Base-by-base conservation (phyloP, 2,113 vertebrate species). In the Pteropus alecto region DNA sequence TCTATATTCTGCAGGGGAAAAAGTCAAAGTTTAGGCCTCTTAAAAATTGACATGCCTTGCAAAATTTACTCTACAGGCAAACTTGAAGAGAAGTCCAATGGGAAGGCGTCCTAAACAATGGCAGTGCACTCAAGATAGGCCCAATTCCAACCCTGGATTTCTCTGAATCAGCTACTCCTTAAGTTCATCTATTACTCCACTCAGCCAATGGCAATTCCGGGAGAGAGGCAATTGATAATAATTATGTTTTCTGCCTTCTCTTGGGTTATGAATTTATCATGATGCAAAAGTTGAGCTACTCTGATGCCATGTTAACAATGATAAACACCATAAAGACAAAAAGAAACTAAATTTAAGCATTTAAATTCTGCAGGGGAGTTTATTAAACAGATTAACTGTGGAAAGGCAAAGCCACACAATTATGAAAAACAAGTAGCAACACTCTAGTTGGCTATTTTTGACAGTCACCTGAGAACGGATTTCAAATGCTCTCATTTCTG, bases 191-290 rank as follows among this genome's bases (percentile, higher is more conserved):
- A 79, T 43, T 48, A 93, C 68, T 91, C 96, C 14, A 30, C 89
- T 97, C 82, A 94, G 97, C 96, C 97, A 97, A 87, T 92, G 86
- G 97, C 92, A 90, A 89, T 81, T 94, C 89, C 3, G 3, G 41
- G 95, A 95, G 63, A 95, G 88, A 97, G 41, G 97, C 96, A 79
- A 97, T 97, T 97, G 97, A 98, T 98, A 97, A 97, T 96, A 97
- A 97, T 98, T 96, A 97, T 26, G n/a, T 97, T 97, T 96, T 97
- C 96, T 86, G 97, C 89, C 96, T 98, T 93, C 97, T 97, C 97
- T 76, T 22, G 96, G 96, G 93, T 97, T 98, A 98, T 97, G 95
- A 97, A 98, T 98, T 97, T 97, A 98, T 97, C 97, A 98, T 97
- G 97, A 97, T 96, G 96, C 7, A 3, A 94, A 97, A 95, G 88